Evolutionary conservation across 2,888 invertebrate species (phyloP).

Genomic region (Mythimna lalbum): DNA sequence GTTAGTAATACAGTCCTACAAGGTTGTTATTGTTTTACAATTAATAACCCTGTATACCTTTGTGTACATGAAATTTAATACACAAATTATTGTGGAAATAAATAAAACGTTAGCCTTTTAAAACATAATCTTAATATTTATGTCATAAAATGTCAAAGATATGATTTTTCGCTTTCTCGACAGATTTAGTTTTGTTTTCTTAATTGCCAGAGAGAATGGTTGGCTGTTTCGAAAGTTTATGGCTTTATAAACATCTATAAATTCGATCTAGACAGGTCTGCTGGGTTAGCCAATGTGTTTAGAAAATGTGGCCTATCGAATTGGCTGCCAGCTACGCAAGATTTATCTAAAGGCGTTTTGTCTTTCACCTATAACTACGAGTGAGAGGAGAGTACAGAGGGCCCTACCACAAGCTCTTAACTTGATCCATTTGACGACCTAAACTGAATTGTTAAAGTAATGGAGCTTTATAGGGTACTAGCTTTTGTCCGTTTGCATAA

Average conservation of each 20-base stretch:
- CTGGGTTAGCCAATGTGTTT: conserved; percentile 2
- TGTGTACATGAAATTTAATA: background rate
- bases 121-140: background rate
- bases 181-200: conserved; percentile 4
- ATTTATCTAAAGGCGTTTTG: background rate
- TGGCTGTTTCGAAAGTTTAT: conserved; percentile 28
- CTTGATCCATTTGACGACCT: too few relatives aligned
- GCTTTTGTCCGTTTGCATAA: too few relatives aligned
- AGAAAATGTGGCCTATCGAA: background rate
- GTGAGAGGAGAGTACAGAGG: too few relatives aligned
- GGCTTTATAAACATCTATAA: background rate
- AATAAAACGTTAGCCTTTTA: conserved; percentile 14
- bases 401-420: too few relatives aligned
- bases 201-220: conserved; percentile 26
- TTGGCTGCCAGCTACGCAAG: background rate
- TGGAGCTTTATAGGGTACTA: too few relatives aligned
- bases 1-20: too few relatives aligned
- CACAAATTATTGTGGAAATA: conserved; percentile 1
- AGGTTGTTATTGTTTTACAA: too few relatives aligned
- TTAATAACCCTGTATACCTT: too few relatives aligned
- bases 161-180: conserved; percentile 21
- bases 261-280: background rate
- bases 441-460: too few relatives aligned
- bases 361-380: background rate
- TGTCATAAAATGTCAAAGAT: conserved; percentile 12